Conservation (phyloP, 2,797 vertebrate species). For the Sebastes iracundus region DNA sequence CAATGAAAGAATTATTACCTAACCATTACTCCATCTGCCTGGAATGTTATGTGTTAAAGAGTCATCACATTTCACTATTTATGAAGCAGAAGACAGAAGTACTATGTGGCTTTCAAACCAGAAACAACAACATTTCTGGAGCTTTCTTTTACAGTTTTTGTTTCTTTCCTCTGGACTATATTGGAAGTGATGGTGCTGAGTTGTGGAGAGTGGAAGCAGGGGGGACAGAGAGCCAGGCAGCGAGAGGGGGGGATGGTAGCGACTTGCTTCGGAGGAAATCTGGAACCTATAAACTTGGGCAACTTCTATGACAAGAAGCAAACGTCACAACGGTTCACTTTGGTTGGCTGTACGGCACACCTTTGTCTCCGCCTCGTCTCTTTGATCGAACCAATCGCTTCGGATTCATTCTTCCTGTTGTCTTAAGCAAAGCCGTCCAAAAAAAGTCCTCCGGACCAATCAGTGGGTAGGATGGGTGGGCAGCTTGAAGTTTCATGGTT, state of each 20-base stretch:
- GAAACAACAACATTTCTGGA: slow-evolving; percentile 28
- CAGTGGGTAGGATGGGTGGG: slow-evolving; percentile 70
- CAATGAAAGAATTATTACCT: neutral
- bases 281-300: slow-evolving; percentile 94
- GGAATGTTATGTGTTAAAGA: slow-evolving; percentile 25
- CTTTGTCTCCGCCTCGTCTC: slow-evolving; percentile 73
- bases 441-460: slow-evolving; percentile 74
- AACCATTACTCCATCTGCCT: slow-evolving; percentile 15
- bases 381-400: slow-evolving; percentile 74
- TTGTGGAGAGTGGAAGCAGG: slow-evolving; percentile 22
- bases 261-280: slow-evolving; percentile 84
- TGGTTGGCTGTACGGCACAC: slow-evolving; percentile 74
- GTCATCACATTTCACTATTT: neutral
- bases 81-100: neutral
- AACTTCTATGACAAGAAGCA: slow-evolving; percentile 79
- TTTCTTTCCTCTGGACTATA: slow-evolving; percentile 28
- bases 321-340: slow-evolving; percentile 79
- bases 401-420: slow-evolving; percentile 66
- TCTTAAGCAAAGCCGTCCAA: slow-evolving; percentile 65
- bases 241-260: slow-evolving; percentile 57
- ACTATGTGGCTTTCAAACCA: slow-evolving; percentile 17
- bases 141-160: slow-evolving; percentile 5
- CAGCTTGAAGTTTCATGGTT: slow-evolving; percentile 58
- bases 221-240: slow-evolving; percentile 26
- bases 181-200: slow-evolving; percentile 50